These are phyloP conservation scores for Escarpia spicata DNA, from an alignment of 2,888 invertebrate species.

Conservation along the genomic window DNA sequence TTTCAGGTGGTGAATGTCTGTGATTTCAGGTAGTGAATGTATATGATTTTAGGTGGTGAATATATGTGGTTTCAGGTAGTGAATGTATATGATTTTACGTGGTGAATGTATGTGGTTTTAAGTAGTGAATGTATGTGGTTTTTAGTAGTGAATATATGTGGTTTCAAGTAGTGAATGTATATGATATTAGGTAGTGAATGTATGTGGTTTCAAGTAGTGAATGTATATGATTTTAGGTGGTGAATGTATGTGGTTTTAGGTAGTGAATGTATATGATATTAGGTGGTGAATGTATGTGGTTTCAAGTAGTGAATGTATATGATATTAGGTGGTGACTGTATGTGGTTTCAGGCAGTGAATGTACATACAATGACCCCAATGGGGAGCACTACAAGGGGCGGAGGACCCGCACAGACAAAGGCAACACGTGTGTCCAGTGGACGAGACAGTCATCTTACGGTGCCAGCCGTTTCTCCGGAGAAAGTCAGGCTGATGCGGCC, in stretches of 20 bases:
- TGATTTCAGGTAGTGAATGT: neutral
- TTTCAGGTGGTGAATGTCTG: too few species aligned
- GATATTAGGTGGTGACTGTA: neutral
- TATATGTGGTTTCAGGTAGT: too few species aligned
- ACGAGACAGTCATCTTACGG: constrained; percentile 37
- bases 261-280: neutral
- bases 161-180: neutral
- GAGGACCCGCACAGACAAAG: constrained; percentile 29
- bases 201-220: neutral
- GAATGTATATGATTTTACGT: neutral
- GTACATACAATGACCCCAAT: constrained; percentile 40
- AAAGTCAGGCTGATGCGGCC: constrained; percentile 27
- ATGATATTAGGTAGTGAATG: too few species aligned
- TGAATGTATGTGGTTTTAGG: too few species aligned
- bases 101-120: too few species aligned
- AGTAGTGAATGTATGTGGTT: too few species aligned
- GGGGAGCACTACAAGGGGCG: constrained; percentile 37
- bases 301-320: neutral
- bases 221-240: too few species aligned
- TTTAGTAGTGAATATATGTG: too few species aligned
- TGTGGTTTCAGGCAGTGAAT: constrained; percentile 36
- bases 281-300: neutral
- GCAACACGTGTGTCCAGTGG: constrained; percentile 38
- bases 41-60: too few species aligned
- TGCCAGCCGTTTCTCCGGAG: constrained; percentile 36